These are phyloP conservation scores for Apoda limacodes DNA, from an alignment of 2,888 invertebrate genomes.

Conservation along the genomic window DNA sequence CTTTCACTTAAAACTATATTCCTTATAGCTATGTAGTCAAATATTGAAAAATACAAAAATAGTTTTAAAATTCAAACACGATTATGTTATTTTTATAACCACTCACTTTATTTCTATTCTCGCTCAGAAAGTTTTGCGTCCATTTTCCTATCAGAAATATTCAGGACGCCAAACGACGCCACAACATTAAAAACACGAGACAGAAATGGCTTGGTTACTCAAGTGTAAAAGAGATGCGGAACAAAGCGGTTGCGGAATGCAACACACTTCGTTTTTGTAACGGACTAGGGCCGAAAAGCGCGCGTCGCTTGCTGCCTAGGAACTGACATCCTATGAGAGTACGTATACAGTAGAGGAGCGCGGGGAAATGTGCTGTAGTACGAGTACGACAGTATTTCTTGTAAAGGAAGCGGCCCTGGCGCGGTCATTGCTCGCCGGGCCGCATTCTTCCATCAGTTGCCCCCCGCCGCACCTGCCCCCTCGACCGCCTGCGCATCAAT, in stretches of 20 bases:
- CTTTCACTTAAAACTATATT: too few relatives aligned
- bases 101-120: too few relatives aligned
- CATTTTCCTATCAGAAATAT: too few relatives aligned
- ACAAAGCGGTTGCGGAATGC: slow-evolving; percentile 42
- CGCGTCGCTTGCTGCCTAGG: slow-evolving; percentile 42
- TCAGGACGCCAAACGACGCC: slow-evolving; percentile 15
- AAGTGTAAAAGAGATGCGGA: slow-evolving; percentile 42
- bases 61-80: too few relatives aligned
- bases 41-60: too few relatives aligned
- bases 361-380: slow-evolving; percentile 51
- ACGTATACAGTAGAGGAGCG: too few relatives aligned
- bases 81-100: too few relatives aligned
- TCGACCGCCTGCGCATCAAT: slow-evolving; percentile 63
- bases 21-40: too few relatives aligned
- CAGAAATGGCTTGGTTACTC: slow-evolving; percentile 20
- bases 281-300: slow-evolving; percentile 64
- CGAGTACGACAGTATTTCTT: slow-evolving; percentile 64
- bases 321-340: slow-evolving; percentile 55
- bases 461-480: slow-evolving; percentile 27
- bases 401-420: slow-evolving; percentile 70
- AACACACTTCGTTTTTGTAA: slow-evolving; percentile 69
- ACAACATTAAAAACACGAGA: slow-evolving; percentile 18
- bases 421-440: slow-evolving; percentile 69
- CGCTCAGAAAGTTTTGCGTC: too few relatives aligned
- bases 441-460: slow-evolving; percentile 58